A percentile compares a stretch with the other conserved stretches of the same genome.
Conservation (phyloP, 2,113 vertebrate species). For the Cheirogaleus medius region DNA sequence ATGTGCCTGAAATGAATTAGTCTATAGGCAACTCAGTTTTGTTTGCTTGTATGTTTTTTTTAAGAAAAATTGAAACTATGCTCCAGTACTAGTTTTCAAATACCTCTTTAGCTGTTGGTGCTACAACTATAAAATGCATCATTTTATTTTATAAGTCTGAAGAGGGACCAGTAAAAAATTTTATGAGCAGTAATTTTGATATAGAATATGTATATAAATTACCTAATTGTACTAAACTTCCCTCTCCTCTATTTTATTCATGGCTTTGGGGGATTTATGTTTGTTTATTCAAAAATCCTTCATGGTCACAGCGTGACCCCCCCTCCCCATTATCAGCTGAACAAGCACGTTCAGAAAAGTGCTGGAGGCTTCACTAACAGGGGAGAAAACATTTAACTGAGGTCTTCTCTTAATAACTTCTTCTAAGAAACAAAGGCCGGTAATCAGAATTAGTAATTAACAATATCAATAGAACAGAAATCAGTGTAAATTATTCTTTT, state of each 20-base stretch:
- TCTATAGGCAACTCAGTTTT: slow-evolving; percentile 41
- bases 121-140: slow-evolving; percentile 45
- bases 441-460: not conserved
- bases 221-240: not conserved
- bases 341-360: not conserved
- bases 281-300: not conserved
- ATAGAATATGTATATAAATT: slow-evolving; percentile 35
- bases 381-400: not conserved
- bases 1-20: slow-evolving; percentile 58
- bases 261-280: not conserved
- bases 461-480: not conserved
- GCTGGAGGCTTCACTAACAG: not conserved
- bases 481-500: not conserved
- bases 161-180: slow-evolving; percentile 18
- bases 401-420: not conserved
- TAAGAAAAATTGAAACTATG: not conserved
- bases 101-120: not conserved
- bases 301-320: not conserved
- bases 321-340: not conserved
- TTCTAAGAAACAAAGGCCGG: not conserved
- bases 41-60: not conserved
- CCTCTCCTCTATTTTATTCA: not conserved
- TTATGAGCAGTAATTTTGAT: slow-evolving; percentile 50
- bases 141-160: slow-evolving; percentile 50
- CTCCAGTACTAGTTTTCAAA: not conserved